phyloP scores from a whole-genome alignment of 2,888 invertebrate species.

The Crossocerus cetratus region DNA sequence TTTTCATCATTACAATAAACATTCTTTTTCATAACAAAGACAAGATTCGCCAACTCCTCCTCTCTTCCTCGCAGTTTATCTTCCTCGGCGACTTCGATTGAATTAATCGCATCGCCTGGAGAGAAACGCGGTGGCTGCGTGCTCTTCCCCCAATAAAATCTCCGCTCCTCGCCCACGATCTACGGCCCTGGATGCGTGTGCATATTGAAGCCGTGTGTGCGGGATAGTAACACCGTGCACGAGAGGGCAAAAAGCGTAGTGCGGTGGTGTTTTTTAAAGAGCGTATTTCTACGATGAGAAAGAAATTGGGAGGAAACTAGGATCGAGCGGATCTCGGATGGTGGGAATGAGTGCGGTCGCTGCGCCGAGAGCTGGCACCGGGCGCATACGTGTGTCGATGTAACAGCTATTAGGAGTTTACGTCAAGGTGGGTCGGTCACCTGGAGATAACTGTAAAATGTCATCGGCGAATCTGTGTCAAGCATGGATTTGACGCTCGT shows the following conservation, averaged over 20 bases:
- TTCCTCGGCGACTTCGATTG: conserved; percentile 14
- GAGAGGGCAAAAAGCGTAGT: no score
- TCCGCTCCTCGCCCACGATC: neutral
- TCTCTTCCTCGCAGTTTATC: neutral
- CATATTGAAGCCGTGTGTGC: no score
- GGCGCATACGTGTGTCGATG: conserved; percentile 14
- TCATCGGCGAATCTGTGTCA: conserved; percentile 75
- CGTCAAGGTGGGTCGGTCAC: conserved; percentile 66
- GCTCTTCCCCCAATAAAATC: conserved; percentile 20
- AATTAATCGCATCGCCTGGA: conserved; percentile 7
- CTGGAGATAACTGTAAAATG: conserved; percentile 76
- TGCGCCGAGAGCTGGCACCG: no score
- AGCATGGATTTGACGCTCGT: conserved; percentile 57
- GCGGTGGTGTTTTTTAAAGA: no score
- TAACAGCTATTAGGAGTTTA: conserved; percentile 28
- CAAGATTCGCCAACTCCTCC: no score
- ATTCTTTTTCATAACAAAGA: no score
- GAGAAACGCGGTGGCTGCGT: neutral
- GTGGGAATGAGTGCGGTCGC: neutral
- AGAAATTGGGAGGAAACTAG: no score
- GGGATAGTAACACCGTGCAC: no score
- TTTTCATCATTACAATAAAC: no score
- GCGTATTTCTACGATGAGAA: neutral
- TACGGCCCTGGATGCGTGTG: no score
- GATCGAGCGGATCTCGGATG: no score